Conservation (phyloP, 2,888 invertebrate genomes). For the Lamproptera curius region DNA sequence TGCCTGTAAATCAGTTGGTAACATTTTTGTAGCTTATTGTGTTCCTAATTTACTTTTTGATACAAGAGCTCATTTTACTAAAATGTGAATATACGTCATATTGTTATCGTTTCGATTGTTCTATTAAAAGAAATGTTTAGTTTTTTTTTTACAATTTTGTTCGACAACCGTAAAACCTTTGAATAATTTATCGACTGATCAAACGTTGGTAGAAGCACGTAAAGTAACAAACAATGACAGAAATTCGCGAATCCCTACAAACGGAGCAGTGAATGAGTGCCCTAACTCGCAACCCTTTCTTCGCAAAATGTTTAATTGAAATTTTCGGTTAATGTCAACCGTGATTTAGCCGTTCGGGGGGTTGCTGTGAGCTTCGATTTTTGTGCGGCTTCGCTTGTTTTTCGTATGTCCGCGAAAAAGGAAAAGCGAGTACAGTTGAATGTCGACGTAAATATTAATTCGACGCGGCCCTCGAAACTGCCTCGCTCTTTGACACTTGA, state of each 20-base stretch:
- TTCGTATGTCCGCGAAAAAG: conserved; percentile 15
- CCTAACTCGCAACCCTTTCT: conserved; percentile 15
- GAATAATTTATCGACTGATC: no score
- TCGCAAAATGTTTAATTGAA: conserved; percentile 11
- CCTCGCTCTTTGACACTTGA: conserved; percentile 13
- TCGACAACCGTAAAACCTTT: no score
- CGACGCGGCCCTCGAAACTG: conserved; percentile 4
- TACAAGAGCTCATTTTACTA: no score
- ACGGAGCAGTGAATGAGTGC: conserved; percentile 5
- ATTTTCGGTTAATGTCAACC: conserved; percentile 17
- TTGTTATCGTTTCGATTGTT: no score
- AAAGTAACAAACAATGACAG: no score
- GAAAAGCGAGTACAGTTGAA: conserved; percentile 42
- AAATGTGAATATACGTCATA: no score
- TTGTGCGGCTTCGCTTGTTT: conserved; percentile 12
- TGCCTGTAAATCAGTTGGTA: no score
- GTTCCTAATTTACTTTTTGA: no score
- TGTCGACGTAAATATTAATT: conserved; percentile 14
- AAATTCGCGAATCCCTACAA: not conserved
- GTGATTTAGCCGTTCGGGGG: conserved; percentile 18
- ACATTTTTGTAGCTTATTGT: no score
- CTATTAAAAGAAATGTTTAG: no score
- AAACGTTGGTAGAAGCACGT: no score
- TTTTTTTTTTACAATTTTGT: no score
- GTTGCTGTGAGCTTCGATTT: conserved; percentile 18